phyloP scores from a whole-genome alignment of 2,888 invertebrate species.

The Callyntrura sp. region DNA sequence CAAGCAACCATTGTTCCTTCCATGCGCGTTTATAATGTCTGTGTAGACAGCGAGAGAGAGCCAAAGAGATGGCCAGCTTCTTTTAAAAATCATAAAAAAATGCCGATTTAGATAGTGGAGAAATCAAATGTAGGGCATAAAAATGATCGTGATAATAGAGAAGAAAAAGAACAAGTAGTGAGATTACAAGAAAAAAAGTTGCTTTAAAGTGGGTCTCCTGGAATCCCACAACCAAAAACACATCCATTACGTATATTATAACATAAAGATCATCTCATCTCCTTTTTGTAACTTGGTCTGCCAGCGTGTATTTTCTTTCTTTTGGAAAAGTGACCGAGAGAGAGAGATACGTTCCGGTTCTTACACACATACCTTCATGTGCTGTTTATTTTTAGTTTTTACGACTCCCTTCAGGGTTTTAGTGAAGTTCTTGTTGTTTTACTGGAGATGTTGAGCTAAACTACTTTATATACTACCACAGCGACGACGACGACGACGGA shows the following conservation, averaged over 20 bases:
- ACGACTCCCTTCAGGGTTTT: slow-evolving; percentile 75
- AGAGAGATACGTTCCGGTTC: not conserved
- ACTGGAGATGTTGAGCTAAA: slow-evolving; percentile 31
- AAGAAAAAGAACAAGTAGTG: slow-evolving; percentile 35
- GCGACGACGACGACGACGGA: not conserved
- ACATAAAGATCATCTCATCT: slow-evolving; percentile 1
- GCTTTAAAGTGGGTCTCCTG: slow-evolving; percentile 49
- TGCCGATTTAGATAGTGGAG: slow-evolving; percentile 73
- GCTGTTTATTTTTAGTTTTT: slow-evolving; percentile 76
- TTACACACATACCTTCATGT: slow-evolving; percentile 18
- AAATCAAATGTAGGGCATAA: slow-evolving; percentile 79
- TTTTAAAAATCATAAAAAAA: slow-evolving; percentile 74
- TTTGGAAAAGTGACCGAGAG: not conserved
- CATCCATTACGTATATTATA: slow-evolving; percentile 12
- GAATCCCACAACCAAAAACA: slow-evolving; percentile 48
- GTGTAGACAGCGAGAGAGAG: too few species aligned
- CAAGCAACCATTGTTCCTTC: too few species aligned
- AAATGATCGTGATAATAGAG: slow-evolving; percentile 72
- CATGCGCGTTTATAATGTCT: not conserved
- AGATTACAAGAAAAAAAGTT: slow-evolving; percentile 65
- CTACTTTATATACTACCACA: not conserved
- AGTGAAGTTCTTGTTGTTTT: slow-evolving; percentile 56
- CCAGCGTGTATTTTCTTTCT: slow-evolving; percentile 2
- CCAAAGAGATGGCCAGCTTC: slow-evolving; percentile 16
- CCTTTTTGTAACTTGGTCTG: not conserved